phyloP scores from a whole-genome alignment of 2,113 vertebrate genomes.

The Cynoglossus semilaevis region DNA sequence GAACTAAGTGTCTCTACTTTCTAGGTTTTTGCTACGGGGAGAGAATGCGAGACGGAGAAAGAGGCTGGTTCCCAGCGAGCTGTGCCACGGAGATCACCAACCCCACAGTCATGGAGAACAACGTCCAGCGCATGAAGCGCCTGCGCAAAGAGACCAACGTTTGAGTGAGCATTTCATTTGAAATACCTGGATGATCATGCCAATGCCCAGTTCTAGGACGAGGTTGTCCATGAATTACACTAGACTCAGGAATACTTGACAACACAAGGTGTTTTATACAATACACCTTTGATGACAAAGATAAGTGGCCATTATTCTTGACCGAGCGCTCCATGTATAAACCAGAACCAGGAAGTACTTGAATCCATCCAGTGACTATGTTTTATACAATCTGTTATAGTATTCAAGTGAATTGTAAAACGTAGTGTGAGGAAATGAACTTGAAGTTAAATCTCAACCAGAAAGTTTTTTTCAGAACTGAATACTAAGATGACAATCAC shows the following conservation, averaged over 20 bases:
- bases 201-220: background rate
- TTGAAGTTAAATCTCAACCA: background rate
- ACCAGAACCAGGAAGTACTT: background rate
- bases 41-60: conserved; percentile 85
- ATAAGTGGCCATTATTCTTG: background rate
- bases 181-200: background rate
- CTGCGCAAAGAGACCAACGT: conserved; percentile 88
- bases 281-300: no score
- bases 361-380: background rate
- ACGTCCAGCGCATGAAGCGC: conserved; percentile 88
- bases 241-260: background rate
- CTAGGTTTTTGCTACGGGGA: conserved; percentile 83
- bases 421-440: background rate
- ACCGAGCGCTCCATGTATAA: background rate
- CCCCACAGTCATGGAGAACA: conserved; percentile 78
- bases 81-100: conserved; percentile 85
- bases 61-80: conserved; percentile 88
- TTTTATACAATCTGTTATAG: background rate
- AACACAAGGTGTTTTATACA: background rate
- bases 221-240: background rate
- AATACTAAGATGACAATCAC: no score
- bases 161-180: conserved; percentile 51
- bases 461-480: background rate
- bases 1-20: background rate
- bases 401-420: no score